Percentiles rank a stretch among this genome's conserved stretches.
Conservation (phyloP, 2,113 vertebrate species). For the Colistium nudipinnis region DNA sequence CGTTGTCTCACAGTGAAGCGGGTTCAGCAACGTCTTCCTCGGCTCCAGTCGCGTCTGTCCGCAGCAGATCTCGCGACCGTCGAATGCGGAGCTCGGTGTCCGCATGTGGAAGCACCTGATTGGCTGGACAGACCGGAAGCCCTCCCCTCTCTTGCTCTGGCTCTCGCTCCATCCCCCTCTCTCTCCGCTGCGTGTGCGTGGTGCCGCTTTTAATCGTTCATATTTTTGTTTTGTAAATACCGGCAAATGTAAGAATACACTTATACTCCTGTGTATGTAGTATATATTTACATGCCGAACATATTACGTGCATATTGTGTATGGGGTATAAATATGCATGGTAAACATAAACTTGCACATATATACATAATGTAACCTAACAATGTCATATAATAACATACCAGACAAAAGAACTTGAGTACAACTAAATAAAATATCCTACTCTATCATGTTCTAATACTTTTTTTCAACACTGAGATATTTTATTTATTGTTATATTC, state of each 20-base stretch:
- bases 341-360: no score
- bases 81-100: slow-evolving; percentile 79
- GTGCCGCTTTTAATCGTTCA: not conserved
- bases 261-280: not conserved
- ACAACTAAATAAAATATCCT: no score
- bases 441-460: no score
- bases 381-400: no score
- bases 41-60: slow-evolving; percentile 87
- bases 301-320: no score
- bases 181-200: not conserved
- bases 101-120: slow-evolving; percentile 94
- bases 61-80: slow-evolving; percentile 84
- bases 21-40: slow-evolving; percentile 62
- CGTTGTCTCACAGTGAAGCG: slow-evolving; percentile 47
- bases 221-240: not conserved
- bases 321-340: no score
- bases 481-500: no score
- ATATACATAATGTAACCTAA: no score
- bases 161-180: not conserved
- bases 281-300: no score
- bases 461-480: no score
- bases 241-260: not conserved
- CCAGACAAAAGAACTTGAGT: no score
- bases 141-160: slow-evolving; percentile 7
- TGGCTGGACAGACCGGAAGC: slow-evolving; percentile 83